Evolutionary conservation across 92 coral and sea anemone genomes (phyloP), one percentile per base, ranked within the genome.

Genomic region (Paragorgia papillata): DNA sequence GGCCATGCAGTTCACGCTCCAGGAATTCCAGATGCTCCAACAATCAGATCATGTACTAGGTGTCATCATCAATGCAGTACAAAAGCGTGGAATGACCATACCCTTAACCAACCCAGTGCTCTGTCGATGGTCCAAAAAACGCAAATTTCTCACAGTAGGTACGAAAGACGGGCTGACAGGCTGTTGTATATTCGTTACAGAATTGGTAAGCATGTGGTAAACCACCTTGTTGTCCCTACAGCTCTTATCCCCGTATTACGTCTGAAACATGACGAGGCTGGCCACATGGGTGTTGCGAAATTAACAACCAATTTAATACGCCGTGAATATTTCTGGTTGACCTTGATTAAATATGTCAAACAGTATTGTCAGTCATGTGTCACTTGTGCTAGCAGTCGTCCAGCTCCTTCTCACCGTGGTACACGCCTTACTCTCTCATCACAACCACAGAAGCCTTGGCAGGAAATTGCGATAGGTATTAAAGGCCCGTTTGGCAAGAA

Each of bases 371-470:
- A 64, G 62, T 78, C 80, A 61, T 84, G 84, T 40, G 55, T 59
- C 49, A 35, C 75, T 18, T 84, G 88, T 70, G 88, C 74, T 18
- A 19, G 60, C 34, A 61, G 22, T 63, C 75, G 18, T 1, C 73
- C 78, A 13, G 30, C 80, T 50, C 82, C 82, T 28, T 39, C 60
- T 58, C 34, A 35, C 14, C 69, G 29, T 10, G 21, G 26, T 7
- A 22, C 88, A 51, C 80, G n/a, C 14, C 66, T 84, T 40, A 62
- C 75, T 26, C 57, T 74, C 18, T 18, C 85, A 20, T 70, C 84
- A 19, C 88, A 85, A 49, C 88, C 75, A 44, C 55, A 37, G 39
- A 84, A 86, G 18, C 73, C 84, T 9, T 86, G 84, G 86, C 84
- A 86, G 28, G 86, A 75, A 44, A 76, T 85, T 21, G 33, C 86